These are phyloP conservation scores for Solea senegalensis DNA, from an alignment of 2,113 vertebrate species.

Conservation along the genomic window DNA sequence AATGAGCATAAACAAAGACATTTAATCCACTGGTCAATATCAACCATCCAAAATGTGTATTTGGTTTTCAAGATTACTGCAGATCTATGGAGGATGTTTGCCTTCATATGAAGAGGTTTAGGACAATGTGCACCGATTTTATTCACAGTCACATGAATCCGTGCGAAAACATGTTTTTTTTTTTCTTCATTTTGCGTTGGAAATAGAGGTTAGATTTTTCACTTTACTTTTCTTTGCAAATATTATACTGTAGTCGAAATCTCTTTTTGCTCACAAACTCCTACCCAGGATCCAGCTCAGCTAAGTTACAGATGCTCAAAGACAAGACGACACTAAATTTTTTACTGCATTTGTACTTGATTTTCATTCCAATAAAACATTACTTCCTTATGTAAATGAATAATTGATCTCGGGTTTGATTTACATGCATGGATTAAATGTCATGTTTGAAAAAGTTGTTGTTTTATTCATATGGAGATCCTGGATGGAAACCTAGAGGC, in stretches of 20 bases:
- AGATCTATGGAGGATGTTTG: slow-evolving; percentile 41
- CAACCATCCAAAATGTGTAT: slow-evolving; percentile 39
- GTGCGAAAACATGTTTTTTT: slow-evolving; percentile 25
- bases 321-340: slow-evolving; percentile 86
- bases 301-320: slow-evolving; percentile 81
- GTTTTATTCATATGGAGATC: slow-evolving; percentile 90
- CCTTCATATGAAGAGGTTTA: slow-evolving; percentile 47
- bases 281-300: slow-evolving; percentile 8
- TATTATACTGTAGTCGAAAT: slow-evolving; percentile 10
- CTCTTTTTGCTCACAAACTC: slow-evolving; percentile 1
- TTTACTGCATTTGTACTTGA: slow-evolving; percentile 90
- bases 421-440: slow-evolving; percentile 95
- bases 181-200: slow-evolving; percentile 12
- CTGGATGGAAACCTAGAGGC: slow-evolving; percentile 86
- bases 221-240: slow-evolving; percentile 14
- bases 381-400: slow-evolving; percentile 92
- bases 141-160: slow-evolving; percentile 40
- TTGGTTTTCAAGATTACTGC: slow-evolving; percentile 58
- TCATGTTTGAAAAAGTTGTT: slow-evolving; percentile 92
- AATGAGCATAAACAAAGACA: slow-evolving; percentile 47
- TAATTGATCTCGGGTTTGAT: slow-evolving; percentile 90
- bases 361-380: slow-evolving; percentile 91
- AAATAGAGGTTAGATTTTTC: slow-evolving; percentile 21
- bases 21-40: slow-evolving; percentile 74
- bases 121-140: slow-evolving; percentile 44